Base-by-base conservation (phyloP, 2,888 invertebrate species). In the Lithophane ornitopus region DNA sequence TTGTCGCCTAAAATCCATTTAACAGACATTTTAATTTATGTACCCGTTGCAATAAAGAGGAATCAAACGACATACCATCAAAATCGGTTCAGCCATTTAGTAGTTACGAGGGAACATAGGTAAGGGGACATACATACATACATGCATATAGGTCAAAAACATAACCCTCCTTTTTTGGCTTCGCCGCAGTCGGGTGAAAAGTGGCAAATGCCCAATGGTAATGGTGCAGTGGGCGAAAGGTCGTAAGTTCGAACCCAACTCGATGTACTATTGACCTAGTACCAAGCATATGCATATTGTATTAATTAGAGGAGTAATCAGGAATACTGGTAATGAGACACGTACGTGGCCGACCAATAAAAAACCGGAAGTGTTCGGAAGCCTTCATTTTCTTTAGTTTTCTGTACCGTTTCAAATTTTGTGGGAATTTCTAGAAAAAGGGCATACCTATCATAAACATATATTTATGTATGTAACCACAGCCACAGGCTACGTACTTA, bases 401-500 rank as follows among this genome's bases (percentile, higher is more conserved):
- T 41, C 11, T 49, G 12, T 49, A 44, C 34, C 8, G n/a, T 34
- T 71, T 44, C 16, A 34, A 65, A 71, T 62, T 80, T 11, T 19
- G 14, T 7, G 34, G 54, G 34, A 67, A 46, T 70, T 44, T 26
- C 4, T 59, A 63, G 22, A n/a, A 74, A 65, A 75, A 82, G 63
- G 46, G 46, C 49, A 67, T 12, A 52, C 2, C 16, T n/a, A 54
- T 66, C 54, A 41, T 67, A 76, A 81, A 59, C 58, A 54, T 16
- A 52, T 66, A 54, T 52, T 59, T 70, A 69, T 44, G 56, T 65
- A 65, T 71, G 59, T 69, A 26, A n/a, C 54, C 19, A 65, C 28
- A 68, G 44, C 59, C 46, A 82, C 34, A 54, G 59, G n/a, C 46
- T 65, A 66, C 61, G 68, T 62, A 78, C 34, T 72, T 61, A 79